These are phyloP conservation scores for Trachops cirrhosus DNA, from an alignment of 2,797 vertebrate genomes.

Conservation along the genomic window DNA sequence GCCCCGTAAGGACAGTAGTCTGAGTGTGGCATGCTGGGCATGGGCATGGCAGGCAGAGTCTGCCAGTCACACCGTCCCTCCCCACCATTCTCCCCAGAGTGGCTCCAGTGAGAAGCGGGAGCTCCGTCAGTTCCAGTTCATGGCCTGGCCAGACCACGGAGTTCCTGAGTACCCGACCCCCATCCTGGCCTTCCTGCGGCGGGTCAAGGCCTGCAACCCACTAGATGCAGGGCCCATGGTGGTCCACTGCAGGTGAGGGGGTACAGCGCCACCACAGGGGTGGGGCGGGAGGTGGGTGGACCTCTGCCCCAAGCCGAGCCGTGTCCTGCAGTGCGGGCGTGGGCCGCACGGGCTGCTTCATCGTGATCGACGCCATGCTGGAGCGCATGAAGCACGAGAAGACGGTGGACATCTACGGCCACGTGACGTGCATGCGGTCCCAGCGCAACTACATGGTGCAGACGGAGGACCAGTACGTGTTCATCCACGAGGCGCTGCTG, in stretches of 20 bases:
- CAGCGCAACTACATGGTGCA: conserved; percentile 99
- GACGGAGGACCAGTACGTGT: conserved; percentile 97
- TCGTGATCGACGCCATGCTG: conserved; percentile 96
- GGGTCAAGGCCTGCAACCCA: conserved; percentile 94
- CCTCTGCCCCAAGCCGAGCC: not conserved
- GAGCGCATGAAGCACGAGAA: conserved; percentile 97
- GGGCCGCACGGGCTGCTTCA: conserved; percentile 96
- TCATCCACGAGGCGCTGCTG: conserved; percentile 95
- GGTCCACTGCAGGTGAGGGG: conserved; percentile 95
- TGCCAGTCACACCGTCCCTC: not conserved
- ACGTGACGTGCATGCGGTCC: conserved; percentile 96
- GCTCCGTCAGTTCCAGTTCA: conserved; percentile 97
- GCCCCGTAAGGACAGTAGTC: fast-evolving
- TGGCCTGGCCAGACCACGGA: conserved; percentile 97
- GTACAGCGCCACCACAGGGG: fast-evolving
- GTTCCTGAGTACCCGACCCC: conserved; percentile 97
- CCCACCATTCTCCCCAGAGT: conserved; percentile 82
- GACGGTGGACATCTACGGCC: conserved; percentile 95
- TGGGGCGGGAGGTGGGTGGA: fast-evolving
- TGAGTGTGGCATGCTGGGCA: not conserved
- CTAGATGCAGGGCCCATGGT: conserved; percentile 95
- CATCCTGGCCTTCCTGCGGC: conserved; percentile 92
- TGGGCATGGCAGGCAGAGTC: not conserved
- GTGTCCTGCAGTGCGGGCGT: conserved; percentile 89
- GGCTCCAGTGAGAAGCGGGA: conserved; percentile 96